Base-by-base conservation (phyloP, 2,113 vertebrate species). In the Variabilichromis moorii region DNA sequence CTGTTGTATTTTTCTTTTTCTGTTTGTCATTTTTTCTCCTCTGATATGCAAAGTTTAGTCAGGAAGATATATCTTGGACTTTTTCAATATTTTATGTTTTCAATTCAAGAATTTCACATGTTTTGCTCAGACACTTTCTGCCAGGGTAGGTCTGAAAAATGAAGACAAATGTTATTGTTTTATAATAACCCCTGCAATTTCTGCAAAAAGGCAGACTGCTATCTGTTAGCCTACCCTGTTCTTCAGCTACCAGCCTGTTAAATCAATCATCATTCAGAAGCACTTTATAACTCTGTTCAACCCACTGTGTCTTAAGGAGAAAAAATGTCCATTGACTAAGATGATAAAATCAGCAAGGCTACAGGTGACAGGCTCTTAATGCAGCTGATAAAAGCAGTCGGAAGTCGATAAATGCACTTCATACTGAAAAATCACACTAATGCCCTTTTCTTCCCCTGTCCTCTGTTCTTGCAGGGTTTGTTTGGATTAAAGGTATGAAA, bases 401-500 rank as follows among this genome's bases (percentile, higher is more conserved):
- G 37, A 31, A 26, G 90, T 84, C 21, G 10, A 86, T 81, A n/a
- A 78, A 83, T 40, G 21, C 7, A 42, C 50, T 63, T 88, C 19
- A 40, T 45, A 16, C 45, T 86, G 71, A 35, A 79, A 53, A 84
- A 45, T 89, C 26, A 81, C 66, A 21, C 87, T 93, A 13, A 91
- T 89, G 14, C 54, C 5, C 42, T 55, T 53, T 85, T 91, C 21
- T 88, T 87, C 81, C 47, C 8, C 55, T 91, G 8, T 86, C 88
- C 54, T 93, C 87, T 66, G 85, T 80, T 90, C 84, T 63, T 89
- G 11, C 93, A 98, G 98, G 97, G 98, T 66, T 87, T 93, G 79
- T 95, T 96, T 5, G 98, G 98, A 96, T 91, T 95, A 82, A 97
- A 97, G 94, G 98, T 98, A 95, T 88, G 96, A 91, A 68, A 81